Percentiles rank a stretch among this genome's conserved stretches.
Evolutionary conservation across 2,888 invertebrate species (phyloP).

Genomic region (Galeopsomyia nigrocyanea): DNA sequence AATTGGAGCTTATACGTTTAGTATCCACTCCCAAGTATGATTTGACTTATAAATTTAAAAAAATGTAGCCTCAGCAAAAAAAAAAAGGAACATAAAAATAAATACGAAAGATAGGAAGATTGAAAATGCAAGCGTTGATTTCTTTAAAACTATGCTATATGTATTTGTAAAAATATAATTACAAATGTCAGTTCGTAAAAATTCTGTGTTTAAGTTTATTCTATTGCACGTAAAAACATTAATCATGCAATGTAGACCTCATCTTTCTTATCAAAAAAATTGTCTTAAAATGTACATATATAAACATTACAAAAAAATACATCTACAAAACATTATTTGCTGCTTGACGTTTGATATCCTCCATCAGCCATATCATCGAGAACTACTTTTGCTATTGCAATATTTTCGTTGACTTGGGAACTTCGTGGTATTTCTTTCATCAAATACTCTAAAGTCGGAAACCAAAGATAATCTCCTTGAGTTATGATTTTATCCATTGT

Average conservation of each 20-base stretch:
- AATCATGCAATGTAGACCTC: neutral
- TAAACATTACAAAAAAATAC: conserved; percentile 42
- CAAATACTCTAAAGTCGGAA: conserved; percentile 57
- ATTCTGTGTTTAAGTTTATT: conserved; percentile 43
- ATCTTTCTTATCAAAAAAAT: conserved; percentile 38
- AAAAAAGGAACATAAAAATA: conserved; percentile 15
- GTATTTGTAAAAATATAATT: conserved; percentile 50
- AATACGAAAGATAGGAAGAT: conserved; percentile 13
- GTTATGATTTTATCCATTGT: conserved; percentile 49
- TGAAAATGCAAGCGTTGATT: conserved; percentile 29
- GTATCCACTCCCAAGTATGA: conserved; percentile 56
- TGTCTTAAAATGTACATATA: conserved; percentile 19
- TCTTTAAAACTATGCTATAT: conserved; percentile 48
- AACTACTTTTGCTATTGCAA: neutral
- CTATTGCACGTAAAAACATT: no score
- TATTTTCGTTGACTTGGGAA: conserved; percentile 35
- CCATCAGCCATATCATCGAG: conserved; percentile 58
- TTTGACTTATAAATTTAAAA: conserved; percentile 48
- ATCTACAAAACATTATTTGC: conserved; percentile 44
- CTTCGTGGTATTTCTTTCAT: conserved; percentile 53
- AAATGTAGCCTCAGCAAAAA: conserved; percentile 31
- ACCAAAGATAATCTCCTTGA: conserved; percentile 55
- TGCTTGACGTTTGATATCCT: conserved; percentile 61
- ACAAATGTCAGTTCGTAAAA: conserved; percentile 47
- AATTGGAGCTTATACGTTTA: conserved; percentile 58